Percentiles rank a stretch among this genome's conserved stretches.
phyloP scores from a whole-genome alignment of 2,113 vertebrate species.

The Sigmodon hispidus region DNA sequence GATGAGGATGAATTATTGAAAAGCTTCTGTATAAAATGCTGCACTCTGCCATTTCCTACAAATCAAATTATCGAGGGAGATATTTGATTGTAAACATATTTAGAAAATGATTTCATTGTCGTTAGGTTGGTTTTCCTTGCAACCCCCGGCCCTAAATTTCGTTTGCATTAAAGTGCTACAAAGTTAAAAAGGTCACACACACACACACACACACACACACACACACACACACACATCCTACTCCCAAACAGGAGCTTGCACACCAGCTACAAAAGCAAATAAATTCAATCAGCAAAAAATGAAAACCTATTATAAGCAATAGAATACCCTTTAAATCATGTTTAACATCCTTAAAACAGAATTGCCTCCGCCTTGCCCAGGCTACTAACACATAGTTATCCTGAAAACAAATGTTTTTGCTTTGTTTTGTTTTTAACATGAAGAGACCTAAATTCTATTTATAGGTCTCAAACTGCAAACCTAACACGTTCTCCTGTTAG shows the following conservation, averaged over 20 bases:
- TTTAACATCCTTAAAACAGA: slow-evolving; percentile 73
- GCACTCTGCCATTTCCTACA: slow-evolving; percentile 80
- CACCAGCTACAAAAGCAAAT: slow-evolving; percentile 58
- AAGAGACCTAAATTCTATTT: slow-evolving; percentile 65
- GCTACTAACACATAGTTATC: slow-evolving; percentile 59
- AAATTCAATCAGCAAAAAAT: slow-evolving; percentile 78
- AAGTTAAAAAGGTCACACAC: slow-evolving; percentile 76
- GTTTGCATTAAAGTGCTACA: slow-evolving; percentile 72
- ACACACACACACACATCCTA: not conserved
- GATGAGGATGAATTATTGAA: slow-evolving; percentile 80
- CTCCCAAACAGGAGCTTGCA: slow-evolving; percentile 44
- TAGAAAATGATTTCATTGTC: slow-evolving; percentile 80
- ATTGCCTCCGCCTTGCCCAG: slow-evolving; percentile 60
- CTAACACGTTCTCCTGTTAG: slow-evolving; percentile 38
- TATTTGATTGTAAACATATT: slow-evolving; percentile 82
- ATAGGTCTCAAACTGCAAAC: slow-evolving; percentile 46
- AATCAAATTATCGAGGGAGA: slow-evolving; percentile 79
- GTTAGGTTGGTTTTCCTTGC: slow-evolving; percentile 67
- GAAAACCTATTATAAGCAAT: slow-evolving; percentile 71
- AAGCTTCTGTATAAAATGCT: slow-evolving; percentile 78
- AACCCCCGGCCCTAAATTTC: slow-evolving; percentile 67
- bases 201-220: slow-evolving; percentile 7
- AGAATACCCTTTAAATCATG: slow-evolving; percentile 76
- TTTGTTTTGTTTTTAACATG: slow-evolving; percentile 24
- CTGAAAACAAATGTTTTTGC: slow-evolving; percentile 48